Conservation (phyloP, 2,888 invertebrate genomes). For the Pheosia tremula region DNA sequence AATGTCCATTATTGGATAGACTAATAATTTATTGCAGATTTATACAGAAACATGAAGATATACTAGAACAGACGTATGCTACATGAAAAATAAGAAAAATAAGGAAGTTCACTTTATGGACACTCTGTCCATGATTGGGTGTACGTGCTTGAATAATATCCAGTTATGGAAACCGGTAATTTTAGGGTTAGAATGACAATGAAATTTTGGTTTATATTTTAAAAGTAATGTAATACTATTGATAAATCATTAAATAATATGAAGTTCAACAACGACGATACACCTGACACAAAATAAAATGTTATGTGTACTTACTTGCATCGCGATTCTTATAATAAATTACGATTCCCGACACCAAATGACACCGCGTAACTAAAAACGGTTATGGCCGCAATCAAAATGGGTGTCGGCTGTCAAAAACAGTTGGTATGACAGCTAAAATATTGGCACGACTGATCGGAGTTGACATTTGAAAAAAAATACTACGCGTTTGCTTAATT, state of each 20-base stretch:
- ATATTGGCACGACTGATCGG: constrained; percentile 7
- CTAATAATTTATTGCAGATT: constrained; percentile 10
- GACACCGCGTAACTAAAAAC: constrained; percentile 7
- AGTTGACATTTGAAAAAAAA: constrained; percentile 9
- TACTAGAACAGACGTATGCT: constrained; percentile 8
- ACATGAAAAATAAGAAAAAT: constrained; percentile 7
- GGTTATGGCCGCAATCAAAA: constrained; percentile 7
- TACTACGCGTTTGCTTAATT: constrained; percentile 9
- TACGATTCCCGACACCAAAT: constrained; percentile 9
- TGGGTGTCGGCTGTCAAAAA: constrained; percentile 10
- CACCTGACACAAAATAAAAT: constrained; percentile 11
- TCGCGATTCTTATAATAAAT: constrained; percentile 13
- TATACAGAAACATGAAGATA: constrained; percentile 11
- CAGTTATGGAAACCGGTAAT: constrained; percentile 12
- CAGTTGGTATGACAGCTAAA: constrained; percentile 6
- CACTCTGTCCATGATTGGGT: constrained; percentile 13
- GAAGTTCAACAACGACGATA: constrained; percentile 10
- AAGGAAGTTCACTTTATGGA: constrained; percentile 12
- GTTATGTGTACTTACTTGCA: constrained; percentile 11
- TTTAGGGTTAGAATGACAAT: constrained; percentile 7
- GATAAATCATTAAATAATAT: constrained; percentile 13
- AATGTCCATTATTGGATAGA: constrained; percentile 14
- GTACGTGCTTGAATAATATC: constrained; percentile 11
- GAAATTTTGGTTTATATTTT: constrained; percentile 9
- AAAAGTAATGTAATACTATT: constrained; percentile 11